Base-by-base conservation (phyloP, 2,113 vertebrate species). In the Talpa occidentalis region DNA sequence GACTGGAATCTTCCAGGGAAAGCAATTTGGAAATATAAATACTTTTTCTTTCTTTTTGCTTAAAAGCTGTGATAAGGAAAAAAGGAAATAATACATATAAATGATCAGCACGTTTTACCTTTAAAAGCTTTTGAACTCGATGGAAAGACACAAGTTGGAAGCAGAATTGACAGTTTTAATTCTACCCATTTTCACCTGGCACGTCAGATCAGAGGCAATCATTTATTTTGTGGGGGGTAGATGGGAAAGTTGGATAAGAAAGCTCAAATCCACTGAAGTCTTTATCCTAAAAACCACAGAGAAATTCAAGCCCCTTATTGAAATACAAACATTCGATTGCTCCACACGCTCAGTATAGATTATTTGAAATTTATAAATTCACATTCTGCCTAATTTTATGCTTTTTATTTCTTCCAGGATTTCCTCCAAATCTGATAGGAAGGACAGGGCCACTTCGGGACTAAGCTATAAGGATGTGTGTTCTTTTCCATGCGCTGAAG, bases 1-100 rank as follows among this genome's bases (percentile, higher is more conserved):
- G 78, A 82, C 21, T 88, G 92, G 90, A 82, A 74, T 89, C 54
- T 95, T 94, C 66, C 60, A 69, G 83, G 72, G 59, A 90, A 95
- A 93, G 64, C 60, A 93, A 84, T 81, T 94, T 90, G 80, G 80
- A 95, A 88, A 94, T 92, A 70, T 49, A 96, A 73, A 88, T 90
- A 87, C 60, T 42, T 80, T 56, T 92, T 72, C 37, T 84, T 90
- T 81, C 60, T 84, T 93, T 91, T 88, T 72, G 60, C 79, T 95
- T 96, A 96, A 94, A 91, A 92, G 90, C 88, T 4, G n/a, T 6
- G 30, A 83, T 69, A 72, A 81, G 73, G 94, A 96, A 88, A 97
- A 97, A 98, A 97, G 37, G 96, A 94, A 96, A 93, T 91, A 86
- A 96, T 93, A 97, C 96, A 96, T 76, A 81, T 21, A 78, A 88